A percentile compares a stretch with the other conserved stretches of the same genome.
These are phyloP conservation scores for Anableps anableps DNA, from an alignment of 2,797 vertebrate genomes.

Conservation along the genomic window DNA sequence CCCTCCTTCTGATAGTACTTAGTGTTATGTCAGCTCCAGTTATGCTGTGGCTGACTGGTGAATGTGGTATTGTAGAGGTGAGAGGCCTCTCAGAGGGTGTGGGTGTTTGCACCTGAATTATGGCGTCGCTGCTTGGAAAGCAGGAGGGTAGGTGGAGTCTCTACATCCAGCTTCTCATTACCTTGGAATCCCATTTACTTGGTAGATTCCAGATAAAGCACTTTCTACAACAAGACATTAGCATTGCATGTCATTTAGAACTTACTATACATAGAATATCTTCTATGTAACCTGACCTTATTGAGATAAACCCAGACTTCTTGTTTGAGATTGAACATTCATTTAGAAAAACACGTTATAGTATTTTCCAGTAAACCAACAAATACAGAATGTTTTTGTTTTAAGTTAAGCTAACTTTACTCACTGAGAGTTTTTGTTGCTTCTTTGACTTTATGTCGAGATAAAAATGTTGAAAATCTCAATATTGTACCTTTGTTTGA, in stretches of 20 bases:
- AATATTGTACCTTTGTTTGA: not conserved
- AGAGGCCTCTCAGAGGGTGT: constrained; percentile 27
- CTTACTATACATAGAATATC: not conserved
- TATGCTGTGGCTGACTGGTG: constrained; percentile 73
- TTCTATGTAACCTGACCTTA: not conserved
- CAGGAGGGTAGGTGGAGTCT: constrained; percentile 1
- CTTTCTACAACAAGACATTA: not conserved
- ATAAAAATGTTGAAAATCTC: not conserved
- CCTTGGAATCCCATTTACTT: constrained; percentile 2
- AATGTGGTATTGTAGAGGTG: constrained; percentile 65
- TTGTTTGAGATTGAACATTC: not conserved
- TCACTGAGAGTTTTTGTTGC: not conserved
- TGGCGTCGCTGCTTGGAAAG: not conserved
- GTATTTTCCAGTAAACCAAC: not conserved
- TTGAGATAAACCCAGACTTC: not conserved
- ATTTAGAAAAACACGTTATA: no score
- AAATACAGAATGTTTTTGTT: not conserved
- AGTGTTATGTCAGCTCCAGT: constrained; percentile 65
- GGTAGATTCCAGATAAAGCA: not conserved
- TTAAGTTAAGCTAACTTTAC: not conserved
- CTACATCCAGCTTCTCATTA: constrained; percentile 5
- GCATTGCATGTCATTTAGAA: not conserved
- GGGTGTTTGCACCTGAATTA: not conserved
- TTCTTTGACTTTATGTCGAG: not conserved
- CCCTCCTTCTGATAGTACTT: constrained; percentile 25